Evolutionary conservation across 1,140 invertebrate species (phyloP).

Genomic region (Streblospio benedicti): DNA sequence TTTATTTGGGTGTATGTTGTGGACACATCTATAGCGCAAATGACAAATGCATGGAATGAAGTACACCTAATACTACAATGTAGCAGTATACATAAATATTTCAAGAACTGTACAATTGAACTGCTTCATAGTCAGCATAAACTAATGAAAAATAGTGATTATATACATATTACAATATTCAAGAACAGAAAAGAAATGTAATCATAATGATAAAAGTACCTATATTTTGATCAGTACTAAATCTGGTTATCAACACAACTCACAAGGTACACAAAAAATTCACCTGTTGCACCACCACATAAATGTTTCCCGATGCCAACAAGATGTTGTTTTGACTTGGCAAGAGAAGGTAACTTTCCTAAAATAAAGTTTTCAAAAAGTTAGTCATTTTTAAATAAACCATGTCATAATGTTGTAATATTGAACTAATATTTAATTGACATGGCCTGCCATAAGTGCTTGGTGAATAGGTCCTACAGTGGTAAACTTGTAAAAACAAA

Average conservation of each 20-base stretch:
- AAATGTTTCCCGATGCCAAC: slow-evolving; percentile 77
- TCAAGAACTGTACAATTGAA: too few species aligned
- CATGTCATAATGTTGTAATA: background rate
- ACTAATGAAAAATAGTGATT: too few species aligned
- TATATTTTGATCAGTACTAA: too few species aligned
- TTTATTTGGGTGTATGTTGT: too few species aligned
- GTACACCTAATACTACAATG: too few species aligned
- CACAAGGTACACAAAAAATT: slow-evolving; percentile 17
- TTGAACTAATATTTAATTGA: background rate
- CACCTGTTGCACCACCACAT: slow-evolving; percentile 73
- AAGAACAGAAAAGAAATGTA: background rate
- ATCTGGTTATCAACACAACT: too few species aligned
- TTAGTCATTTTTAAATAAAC: background rate
- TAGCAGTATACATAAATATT: too few species aligned
- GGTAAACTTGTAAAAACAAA: background rate
- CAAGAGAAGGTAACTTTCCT: slow-evolving; percentile 51
- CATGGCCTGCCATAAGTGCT: background rate
- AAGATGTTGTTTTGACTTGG: slow-evolving; percentile 43
- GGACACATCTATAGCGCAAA: too few species aligned
- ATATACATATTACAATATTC: background rate
- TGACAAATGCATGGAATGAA: too few species aligned
- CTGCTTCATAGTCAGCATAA: too few species aligned
- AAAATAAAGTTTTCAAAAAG: too few species aligned
- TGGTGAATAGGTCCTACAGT: background rate
- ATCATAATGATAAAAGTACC: background rate